phyloP scores from a whole-genome alignment of 1,140 invertebrate species.

The Camponotus pennsylvanicus region DNA sequence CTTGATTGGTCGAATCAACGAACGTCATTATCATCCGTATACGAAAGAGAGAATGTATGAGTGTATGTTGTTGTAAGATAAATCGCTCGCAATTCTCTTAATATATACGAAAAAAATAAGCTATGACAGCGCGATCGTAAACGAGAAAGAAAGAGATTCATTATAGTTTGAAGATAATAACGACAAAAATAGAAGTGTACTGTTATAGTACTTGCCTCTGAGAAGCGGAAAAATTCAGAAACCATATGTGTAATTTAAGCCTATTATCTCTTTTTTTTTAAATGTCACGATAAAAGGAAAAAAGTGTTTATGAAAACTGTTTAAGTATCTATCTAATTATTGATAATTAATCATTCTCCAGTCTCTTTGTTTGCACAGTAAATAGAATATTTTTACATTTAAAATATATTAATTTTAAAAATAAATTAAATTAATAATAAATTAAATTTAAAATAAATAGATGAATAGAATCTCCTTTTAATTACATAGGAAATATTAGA shows the following conservation, averaged over 20 bases:
- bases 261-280: slow-evolving; percentile 8
- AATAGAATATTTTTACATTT: background rate
- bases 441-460: too few relatives aligned
- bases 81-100: slow-evolving; percentile 5
- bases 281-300: background rate
- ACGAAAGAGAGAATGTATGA: too few relatives aligned
- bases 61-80: slow-evolving; percentile 31
- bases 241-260: background rate
- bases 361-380: background rate
- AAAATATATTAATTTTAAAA: background rate
- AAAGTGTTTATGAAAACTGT: background rate
- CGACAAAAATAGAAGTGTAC: slow-evolving; percentile 32
- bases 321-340: background rate
- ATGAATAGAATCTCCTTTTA: background rate
- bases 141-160: slow-evolving; percentile 20
- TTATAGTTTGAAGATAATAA: slow-evolving; percentile 46
- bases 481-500: background rate
- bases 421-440: background rate
- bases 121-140: background rate
- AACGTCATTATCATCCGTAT: slow-evolving; percentile 44
- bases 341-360: background rate
- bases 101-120: slow-evolving; percentile 19
- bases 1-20: slow-evolving; percentile 26
- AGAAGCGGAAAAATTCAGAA: slow-evolving; percentile 20
- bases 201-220: background rate